Conservation (phyloP, 2,888 invertebrate species). For the Lordiphosa andalusiaca region DNA sequence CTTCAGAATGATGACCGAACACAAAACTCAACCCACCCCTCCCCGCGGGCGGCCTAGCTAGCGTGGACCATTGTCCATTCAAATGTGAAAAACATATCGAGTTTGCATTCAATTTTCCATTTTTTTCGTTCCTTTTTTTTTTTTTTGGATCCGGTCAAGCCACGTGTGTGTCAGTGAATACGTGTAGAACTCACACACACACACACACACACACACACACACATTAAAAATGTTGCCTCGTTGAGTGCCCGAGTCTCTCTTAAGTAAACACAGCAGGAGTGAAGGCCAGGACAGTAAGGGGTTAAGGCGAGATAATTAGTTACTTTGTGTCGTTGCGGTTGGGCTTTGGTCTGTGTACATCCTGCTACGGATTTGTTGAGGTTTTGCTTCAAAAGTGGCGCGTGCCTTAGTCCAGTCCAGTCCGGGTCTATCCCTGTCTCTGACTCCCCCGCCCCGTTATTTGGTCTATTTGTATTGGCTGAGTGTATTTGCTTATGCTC, state of each 20-base stretch:
- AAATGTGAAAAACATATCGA: conserved; percentile 46
- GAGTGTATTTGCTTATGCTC: conserved; percentile 75
- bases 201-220: conserved; percentile 23
- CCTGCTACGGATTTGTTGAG: conserved; percentile 45
- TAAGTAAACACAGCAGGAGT: conserved; percentile 51
- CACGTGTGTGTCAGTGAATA: conserved; percentile 28
- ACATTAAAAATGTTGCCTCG: conserved; percentile 51
- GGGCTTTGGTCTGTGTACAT: conserved; percentile 8
- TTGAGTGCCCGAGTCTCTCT: conserved; percentile 36
- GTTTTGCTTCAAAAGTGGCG: conserved; percentile 45
- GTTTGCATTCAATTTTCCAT: conserved; percentile 42
- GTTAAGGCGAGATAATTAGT: conserved; percentile 70
- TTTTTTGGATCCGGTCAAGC: conserved; percentile 25
- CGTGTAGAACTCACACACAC: background rate
- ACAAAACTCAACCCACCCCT: background rate
- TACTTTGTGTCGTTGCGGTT: conserved; percentile 67
- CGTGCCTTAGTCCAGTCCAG: conserved; percentile 41
- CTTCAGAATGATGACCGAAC: conserved; percentile 10
- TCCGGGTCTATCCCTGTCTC: conserved; percentile 32
- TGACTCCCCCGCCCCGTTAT: conserved; percentile 22
- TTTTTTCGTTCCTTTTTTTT: conserved; percentile 24
- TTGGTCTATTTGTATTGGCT: conserved; percentile 66
- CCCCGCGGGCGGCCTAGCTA: background rate
- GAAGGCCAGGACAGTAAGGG: conserved; percentile 26
- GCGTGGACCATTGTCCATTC: conserved; percentile 48